A percentile compares a stretch with the other conserved stretches of the same genome.
Evolutionary conservation across 2,113 vertebrate genomes (phyloP).

Genomic region (Reinhardtius hippoglossoides): DNA sequence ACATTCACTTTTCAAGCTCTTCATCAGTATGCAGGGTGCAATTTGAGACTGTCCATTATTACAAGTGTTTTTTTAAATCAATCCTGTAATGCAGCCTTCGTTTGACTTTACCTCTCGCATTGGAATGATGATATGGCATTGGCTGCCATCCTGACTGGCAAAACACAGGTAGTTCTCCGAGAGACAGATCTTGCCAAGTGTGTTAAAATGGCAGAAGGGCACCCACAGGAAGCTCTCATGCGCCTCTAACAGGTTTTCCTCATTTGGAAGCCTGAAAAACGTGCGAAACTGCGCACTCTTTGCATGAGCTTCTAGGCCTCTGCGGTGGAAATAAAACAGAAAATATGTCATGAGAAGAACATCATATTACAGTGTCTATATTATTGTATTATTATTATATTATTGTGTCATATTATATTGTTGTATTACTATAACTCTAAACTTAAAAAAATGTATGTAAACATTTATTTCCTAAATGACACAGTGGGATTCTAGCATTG

Average conservation of each 20-base stretch:
- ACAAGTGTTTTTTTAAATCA: background rate
- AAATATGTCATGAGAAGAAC: background rate
- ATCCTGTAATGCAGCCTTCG: background rate
- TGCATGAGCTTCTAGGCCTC: slow-evolving; percentile 91
- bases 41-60: background rate
- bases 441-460: background rate
- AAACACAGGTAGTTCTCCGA: slow-evolving; percentile 97
- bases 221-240: slow-evolving; percentile 96
- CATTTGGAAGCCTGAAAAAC: slow-evolving; percentile 93
- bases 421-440: background rate
- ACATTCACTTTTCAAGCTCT: background rate
- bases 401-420: background rate
- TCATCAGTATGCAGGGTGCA: slow-evolving; percentile 8
- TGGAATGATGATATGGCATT: slow-evolving; percentile 92
- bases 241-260: slow-evolving; percentile 92
- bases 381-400: background rate
- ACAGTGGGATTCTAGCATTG: background rate
- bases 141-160: slow-evolving; percentile 92
- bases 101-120: slow-evolving; percentile 88
- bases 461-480: background rate
- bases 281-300: slow-evolving; percentile 92
- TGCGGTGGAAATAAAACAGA: slow-evolving; percentile 60
- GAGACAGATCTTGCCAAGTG: slow-evolving; percentile 94
- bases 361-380: background rate
- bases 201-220: slow-evolving; percentile 91